These are phyloP conservation scores for Uropetala carovei DNA, from an alignment of 2,888 invertebrate species.

Conservation along the genomic window DNA sequence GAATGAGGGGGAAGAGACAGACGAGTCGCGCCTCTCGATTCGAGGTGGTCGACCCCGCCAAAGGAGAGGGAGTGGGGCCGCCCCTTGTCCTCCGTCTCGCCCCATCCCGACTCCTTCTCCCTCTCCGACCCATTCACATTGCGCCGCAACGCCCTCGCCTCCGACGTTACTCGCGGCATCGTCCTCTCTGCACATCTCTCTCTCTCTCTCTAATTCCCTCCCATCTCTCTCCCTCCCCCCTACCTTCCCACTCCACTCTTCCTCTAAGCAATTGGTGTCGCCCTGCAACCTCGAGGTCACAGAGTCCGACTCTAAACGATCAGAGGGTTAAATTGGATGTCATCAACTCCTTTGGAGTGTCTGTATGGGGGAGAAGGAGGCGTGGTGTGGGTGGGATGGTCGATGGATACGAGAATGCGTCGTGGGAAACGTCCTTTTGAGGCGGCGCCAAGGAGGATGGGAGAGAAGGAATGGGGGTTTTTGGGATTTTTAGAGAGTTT, in stretches of 20 bases:
- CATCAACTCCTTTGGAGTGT: neutral
- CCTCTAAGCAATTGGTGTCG: slow-evolving; percentile 4
- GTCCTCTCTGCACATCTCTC: neutral
- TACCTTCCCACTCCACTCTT: neutral
- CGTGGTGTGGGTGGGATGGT: neutral
- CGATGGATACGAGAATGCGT: neutral
- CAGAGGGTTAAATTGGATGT: slow-evolving; percentile 21
- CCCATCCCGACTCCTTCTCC: neutral
- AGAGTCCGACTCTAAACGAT: slow-evolving; percentile 13
- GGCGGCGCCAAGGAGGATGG: neutral
- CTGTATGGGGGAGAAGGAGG: neutral
- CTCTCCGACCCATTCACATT: neutral
- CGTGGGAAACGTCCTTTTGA: neutral
- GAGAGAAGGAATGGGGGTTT: too few species aligned
- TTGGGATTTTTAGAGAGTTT: neutral
- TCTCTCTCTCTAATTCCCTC: neutral
- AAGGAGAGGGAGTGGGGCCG: neutral
- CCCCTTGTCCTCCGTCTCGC: neutral
- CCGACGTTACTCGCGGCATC: neutral
- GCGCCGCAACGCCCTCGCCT: neutral
- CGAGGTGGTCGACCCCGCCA: neutral
- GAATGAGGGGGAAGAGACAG: too few species aligned
- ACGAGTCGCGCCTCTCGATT: neutral
- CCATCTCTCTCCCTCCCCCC: neutral
- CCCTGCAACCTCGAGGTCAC: neutral